Evolutionary conservation across 53 echinoderm and acorn worm genomes (phyloP).

Genomic region (Apostichopus leukothele): DNA sequence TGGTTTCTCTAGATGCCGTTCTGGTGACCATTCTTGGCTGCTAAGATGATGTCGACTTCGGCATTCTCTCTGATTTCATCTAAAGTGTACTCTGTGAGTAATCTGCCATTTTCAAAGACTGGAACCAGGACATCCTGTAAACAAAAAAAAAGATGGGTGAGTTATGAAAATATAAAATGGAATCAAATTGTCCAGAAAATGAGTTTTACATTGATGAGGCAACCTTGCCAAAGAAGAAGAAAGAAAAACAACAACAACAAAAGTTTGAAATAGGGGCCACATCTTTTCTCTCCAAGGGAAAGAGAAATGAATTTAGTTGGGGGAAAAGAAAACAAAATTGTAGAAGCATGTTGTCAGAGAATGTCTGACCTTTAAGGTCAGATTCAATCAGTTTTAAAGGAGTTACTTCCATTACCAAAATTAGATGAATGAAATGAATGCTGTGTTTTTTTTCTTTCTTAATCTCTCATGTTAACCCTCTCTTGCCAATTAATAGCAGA

Average conservation of each 20-base stretch:
- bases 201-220: background rate
- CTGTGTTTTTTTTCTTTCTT: too few species aligned
- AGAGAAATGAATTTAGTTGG: too few species aligned
- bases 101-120: constrained; percentile 82
- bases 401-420: background rate
- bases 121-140: constrained; percentile 76
- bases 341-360: too few species aligned
- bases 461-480: too few species aligned
- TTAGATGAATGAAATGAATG: background rate
- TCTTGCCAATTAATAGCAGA: background rate
- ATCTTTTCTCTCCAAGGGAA: too few species aligned
- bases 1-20: background rate
- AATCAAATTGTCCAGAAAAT: too few species aligned
- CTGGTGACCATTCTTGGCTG: background rate
- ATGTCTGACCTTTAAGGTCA: too few species aligned
- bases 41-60: constrained; percentile 68
- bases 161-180: background rate
- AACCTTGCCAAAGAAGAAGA: background rate
- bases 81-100: constrained; percentile 79
- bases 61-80: constrained; percentile 83
- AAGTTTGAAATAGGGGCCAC: too few species aligned
- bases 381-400: too few species aligned
- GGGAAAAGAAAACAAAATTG: too few species aligned
- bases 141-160: background rate
- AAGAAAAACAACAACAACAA: background rate